Evolutionary conservation across 2,888 invertebrate genomes (phyloP).

Genomic region (Ganaspis brasiliensis): DNA sequence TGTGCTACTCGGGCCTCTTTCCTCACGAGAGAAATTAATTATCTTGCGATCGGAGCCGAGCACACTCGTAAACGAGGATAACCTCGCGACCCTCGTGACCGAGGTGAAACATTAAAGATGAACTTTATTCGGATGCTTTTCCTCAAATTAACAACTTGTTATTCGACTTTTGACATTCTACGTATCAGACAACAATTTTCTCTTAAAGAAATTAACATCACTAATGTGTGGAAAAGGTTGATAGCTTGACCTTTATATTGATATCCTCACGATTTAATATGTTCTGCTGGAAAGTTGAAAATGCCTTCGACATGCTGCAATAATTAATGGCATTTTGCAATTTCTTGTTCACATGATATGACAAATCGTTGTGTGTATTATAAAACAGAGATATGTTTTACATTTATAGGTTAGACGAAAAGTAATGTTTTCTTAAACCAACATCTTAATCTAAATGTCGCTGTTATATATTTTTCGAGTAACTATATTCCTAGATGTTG

Average conservation of each 20-base stretch:
- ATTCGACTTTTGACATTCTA: constrained; percentile 32
- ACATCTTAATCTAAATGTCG: too few relatives aligned
- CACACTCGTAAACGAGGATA: constrained; percentile 29
- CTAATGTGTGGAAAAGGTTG: constrained; percentile 6
- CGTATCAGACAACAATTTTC: constrained; percentile 1
- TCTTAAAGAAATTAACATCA: constrained; percentile 7
- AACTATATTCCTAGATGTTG: too few relatives aligned
- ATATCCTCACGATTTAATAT: not conserved
- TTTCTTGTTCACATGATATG: too few relatives aligned
- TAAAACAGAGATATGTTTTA: too few relatives aligned
- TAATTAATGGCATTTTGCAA: too few relatives aligned
- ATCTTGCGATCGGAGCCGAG: not conserved
- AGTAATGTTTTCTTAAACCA: too few relatives aligned
- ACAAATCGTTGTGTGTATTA: too few relatives aligned
- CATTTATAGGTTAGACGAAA: too few relatives aligned
- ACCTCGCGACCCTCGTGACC: constrained; percentile 33
- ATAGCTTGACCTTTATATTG: constrained; percentile 31
- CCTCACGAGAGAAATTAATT: constrained; percentile 4
- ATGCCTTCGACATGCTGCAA: too few relatives aligned
- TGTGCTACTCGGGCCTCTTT: not conserved
- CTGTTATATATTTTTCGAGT: too few relatives aligned
- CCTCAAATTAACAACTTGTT: constrained; percentile 33
- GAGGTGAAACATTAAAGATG: constrained; percentile 18
- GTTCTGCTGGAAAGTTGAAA: too few relatives aligned
- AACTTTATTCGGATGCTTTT: constrained; percentile 37